A percentile compares a stretch with the other conserved stretches of the same genome.
These are phyloP conservation scores for Aphidius colemani DNA, from an alignment of 2,888 invertebrate genomes.

Conservation along the genomic window DNA sequence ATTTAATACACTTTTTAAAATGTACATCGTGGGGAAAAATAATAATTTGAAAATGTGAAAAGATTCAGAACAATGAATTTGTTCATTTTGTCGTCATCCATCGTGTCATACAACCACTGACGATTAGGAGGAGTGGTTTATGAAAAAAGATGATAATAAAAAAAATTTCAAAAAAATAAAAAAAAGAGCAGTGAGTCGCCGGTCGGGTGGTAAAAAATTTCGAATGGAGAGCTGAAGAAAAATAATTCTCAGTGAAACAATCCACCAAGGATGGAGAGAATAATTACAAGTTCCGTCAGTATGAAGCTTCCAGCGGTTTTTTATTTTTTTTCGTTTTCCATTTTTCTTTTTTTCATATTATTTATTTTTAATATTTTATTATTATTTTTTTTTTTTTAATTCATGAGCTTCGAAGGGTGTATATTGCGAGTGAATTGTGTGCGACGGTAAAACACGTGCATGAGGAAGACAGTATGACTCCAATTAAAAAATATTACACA, in stretches of 20 bases:
- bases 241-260: constrained; percentile 54
- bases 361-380: constrained; percentile 16
- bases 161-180: neutral
- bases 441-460: constrained; percentile 22
- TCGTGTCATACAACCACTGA: no score
- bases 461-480: constrained; percentile 49
- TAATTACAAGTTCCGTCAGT: constrained; percentile 58
- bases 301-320: constrained; percentile 40
- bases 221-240: constrained; percentile 21
- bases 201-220: constrained; percentile 10
- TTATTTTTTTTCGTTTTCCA: constrained; percentile 23
- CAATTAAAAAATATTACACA: constrained; percentile 60
- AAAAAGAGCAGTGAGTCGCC: constrained; percentile 12
- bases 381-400: constrained; percentile 6
- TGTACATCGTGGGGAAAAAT: neutral
- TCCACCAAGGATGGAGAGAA: constrained; percentile 56
- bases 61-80: no score
- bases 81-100: no score
- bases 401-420: constrained; percentile 18
- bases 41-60: neutral
- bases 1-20: no score
- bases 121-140: neutral
- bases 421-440: constrained; percentile 23
- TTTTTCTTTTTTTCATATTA: constrained; percentile 17
- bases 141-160: neutral